These are phyloP conservation scores for Buathra laborator DNA, from an alignment of 2,888 invertebrate genomes.

Conservation along the genomic window DNA sequence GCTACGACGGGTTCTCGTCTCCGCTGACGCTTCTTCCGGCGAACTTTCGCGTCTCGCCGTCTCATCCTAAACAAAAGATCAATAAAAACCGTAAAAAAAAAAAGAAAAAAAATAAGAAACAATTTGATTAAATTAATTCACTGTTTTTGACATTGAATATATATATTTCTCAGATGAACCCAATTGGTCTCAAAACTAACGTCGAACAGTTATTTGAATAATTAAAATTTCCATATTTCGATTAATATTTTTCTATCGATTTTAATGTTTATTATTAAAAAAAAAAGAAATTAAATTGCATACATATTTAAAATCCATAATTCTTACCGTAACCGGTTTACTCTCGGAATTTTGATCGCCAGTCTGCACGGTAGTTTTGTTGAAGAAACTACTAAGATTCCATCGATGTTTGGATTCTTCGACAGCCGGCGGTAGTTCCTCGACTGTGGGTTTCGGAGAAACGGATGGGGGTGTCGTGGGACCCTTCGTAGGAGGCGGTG, in stretches of 20 bases:
- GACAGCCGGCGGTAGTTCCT: constrained; percentile 81
- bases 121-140: background rate
- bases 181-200: too few relatives aligned
- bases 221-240: too few relatives aligned
- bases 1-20: constrained; percentile 69
- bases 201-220: too few relatives aligned
- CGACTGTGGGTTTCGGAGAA: constrained; percentile 77
- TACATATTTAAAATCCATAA: background rate
- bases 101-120: constrained; percentile 3
- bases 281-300: background rate
- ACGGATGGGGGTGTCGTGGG: constrained; percentile 82
- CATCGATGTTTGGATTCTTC: constrained; percentile 85
- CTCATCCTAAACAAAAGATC: constrained; percentile 69
- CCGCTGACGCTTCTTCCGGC: constrained; percentile 77
- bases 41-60: constrained; percentile 72
- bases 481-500: constrained; percentile 80
- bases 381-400: constrained; percentile 84
- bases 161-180: background rate
- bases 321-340: constrained; percentile 76
- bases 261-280: background rate
- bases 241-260: background rate
- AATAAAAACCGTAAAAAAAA: constrained; percentile 11
- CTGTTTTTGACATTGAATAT: background rate
- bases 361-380: constrained; percentile 77
- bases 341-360: constrained; percentile 77